Conservation (phyloP, 2,797 vertebrate genomes). For the Molothrus ater region DNA sequence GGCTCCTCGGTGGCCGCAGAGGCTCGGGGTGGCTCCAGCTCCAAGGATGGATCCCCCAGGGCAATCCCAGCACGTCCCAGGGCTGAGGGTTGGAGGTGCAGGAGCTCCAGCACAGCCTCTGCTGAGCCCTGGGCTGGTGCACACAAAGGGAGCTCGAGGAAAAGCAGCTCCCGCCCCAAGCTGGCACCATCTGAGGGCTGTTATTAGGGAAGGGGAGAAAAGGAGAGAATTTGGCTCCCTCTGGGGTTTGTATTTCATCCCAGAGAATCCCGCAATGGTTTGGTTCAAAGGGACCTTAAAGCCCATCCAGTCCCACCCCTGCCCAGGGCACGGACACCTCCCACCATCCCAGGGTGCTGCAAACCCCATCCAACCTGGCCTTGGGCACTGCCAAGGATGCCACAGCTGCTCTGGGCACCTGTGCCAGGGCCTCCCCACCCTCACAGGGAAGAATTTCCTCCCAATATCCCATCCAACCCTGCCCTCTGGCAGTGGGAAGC, state of each 20-base stretch:
- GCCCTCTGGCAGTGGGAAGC: neutral
- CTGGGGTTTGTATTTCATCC: neutral
- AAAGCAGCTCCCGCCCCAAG: neutral
- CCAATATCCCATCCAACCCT: neutral
- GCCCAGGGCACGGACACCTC: neutral
- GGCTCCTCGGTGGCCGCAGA: neutral
- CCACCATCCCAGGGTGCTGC: neutral
- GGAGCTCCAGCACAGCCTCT: accelerated
- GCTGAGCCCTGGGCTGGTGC: neutral
- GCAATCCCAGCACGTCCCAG: accelerated
- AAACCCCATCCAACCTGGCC: neutral
- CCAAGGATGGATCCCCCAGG: accelerated
- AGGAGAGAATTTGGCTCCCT: neutral
- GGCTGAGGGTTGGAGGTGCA: accelerated
- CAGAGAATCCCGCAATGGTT: neutral
- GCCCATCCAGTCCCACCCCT: neutral
- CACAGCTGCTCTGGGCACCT: neutral
- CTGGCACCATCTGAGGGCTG: neutral
- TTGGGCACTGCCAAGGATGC: neutral
- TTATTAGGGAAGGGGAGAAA: neutral
- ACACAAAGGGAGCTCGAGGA: accelerated
- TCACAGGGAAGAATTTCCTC: neutral
- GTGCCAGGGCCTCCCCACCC: neutral
- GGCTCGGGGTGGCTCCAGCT: accelerated
- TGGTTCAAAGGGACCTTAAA: neutral